Evolutionary conservation across 1,140 invertebrate species (phyloP), one percentile per base, ranked within the genome.

Genomic region (Triops longicaudatus): DNA sequence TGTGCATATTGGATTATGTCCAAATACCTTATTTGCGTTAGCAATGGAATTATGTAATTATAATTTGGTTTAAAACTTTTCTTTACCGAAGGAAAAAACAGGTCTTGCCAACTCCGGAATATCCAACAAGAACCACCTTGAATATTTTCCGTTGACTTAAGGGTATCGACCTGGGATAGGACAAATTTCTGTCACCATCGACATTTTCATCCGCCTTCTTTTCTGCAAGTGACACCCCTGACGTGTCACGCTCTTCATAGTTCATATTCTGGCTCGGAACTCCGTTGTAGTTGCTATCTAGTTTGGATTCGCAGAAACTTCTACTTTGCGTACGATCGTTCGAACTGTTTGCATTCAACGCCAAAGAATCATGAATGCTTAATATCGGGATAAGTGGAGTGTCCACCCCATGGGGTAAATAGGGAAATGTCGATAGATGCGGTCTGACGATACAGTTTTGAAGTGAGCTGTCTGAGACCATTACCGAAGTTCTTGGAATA

Each of bases 31-130:
- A 31, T 74, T 74, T 74, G 7, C n/a, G n/a, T 42, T 75, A 37
- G 41, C 22, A 75, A 75, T 28, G 6, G 7, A 26, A 14, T 44
- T 7, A 7, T 7, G 7, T 4, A 72, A 72, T 4, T 22, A 26
- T 26, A 72, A 72, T 4, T 3, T 72, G 6, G 63, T 73, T 4
- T 22, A 73, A 17, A 73, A 28, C n/a, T 12, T 75, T 26, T 26
- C 10, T 9, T 4, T 75, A 75, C 74, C 74, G 43, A 63, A 28
- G 43, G 44, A 75, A 22, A 10, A 75, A 75, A 14, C 42, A 75
- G 28, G 74, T 75, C 42, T 75, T 75, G 41, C 74, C 74, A 11
- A 75, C 74, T 26, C 42, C 74, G 28, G 42, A 50, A 10, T 44
- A 28, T 14, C 74, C 74, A 14, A 75, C 9, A 26, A 75, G 28